Conservation (phyloP, 1,140 invertebrate species). For the Chlorops oryzae region DNA sequence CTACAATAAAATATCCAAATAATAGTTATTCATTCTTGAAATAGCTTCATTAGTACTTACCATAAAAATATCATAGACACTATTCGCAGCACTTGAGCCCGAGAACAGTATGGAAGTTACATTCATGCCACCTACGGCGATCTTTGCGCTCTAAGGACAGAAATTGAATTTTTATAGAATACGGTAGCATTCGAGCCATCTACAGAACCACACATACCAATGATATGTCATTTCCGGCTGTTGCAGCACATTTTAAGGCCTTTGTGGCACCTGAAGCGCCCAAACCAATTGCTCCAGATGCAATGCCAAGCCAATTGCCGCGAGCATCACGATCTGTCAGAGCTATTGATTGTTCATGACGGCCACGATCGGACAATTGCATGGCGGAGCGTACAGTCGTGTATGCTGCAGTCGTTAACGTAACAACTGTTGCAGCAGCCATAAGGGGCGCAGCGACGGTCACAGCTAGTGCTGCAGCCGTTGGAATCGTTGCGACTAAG, state of each 20-base stretch:
- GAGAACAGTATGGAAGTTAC: constrained; percentile 31
- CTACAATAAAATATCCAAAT: constrained; percentile 3
- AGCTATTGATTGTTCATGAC: constrained; percentile 35
- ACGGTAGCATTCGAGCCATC: too few species aligned
- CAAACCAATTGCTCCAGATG: constrained; percentile 24
- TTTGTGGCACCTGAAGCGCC: constrained; percentile 34
- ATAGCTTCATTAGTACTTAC: constrained; percentile 14
- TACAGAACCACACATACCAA: constrained; percentile 21
- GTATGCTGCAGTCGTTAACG: constrained; percentile 26
- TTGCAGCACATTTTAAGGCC: constrained; percentile 22
- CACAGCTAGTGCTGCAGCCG: constrained; percentile 20
- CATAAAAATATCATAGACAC: constrained; percentile 34
- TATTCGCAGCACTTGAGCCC: constrained; percentile 26
- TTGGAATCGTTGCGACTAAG: constrained; percentile 18
- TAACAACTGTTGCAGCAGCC: constrained; percentile 20
- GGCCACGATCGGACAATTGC: constrained; percentile 26
- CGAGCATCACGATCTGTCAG: constrained; percentile 28
- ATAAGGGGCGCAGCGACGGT: constrained; percentile 28
- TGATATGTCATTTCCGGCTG: constrained; percentile 28
- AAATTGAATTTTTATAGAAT: background rate
- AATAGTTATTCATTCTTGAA: background rate
- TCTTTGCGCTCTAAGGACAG: constrained; percentile 2
- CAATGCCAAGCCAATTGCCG: constrained; percentile 28
- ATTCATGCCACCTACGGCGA: constrained; percentile 33
- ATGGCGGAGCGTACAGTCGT: constrained; percentile 21